Conservation (phyloP, 2,888 invertebrate genomes). For the Apomyelois bistriatella region DNA sequence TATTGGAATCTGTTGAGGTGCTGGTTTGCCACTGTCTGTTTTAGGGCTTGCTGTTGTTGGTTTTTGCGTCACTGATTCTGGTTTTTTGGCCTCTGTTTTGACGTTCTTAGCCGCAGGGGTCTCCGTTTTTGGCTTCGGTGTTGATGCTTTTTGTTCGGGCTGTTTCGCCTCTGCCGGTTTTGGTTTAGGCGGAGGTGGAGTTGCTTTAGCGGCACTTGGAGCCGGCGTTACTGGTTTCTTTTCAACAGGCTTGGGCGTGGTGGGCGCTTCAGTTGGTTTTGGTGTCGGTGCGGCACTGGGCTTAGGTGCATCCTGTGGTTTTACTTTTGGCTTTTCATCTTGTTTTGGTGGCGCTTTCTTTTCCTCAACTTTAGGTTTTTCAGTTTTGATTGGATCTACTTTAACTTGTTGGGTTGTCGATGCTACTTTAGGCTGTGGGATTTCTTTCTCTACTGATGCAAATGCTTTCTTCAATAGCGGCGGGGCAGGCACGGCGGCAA, state of each 20-base stretch:
- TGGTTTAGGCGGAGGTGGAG: conserved; percentile 23
- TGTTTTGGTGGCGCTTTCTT: conserved; percentile 16
- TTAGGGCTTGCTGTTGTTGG: conserved; percentile 22
- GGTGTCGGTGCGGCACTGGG: conserved; percentile 19
- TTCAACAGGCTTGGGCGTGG: conserved; percentile 25
- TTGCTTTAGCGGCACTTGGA: conserved; percentile 22
- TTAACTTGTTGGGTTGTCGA: conserved; percentile 19
- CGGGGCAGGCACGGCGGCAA: conserved; percentile 82
- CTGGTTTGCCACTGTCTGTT: conserved; percentile 26
- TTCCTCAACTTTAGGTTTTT: conserved; percentile 20
- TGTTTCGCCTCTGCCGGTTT: conserved; percentile 23
- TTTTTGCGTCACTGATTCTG: conserved; percentile 26
- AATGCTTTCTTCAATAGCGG: conserved; percentile 68
- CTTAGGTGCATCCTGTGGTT: conserved; percentile 10
- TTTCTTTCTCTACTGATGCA: conserved; percentile 25
- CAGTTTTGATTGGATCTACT: conserved; percentile 15
- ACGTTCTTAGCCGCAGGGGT: not conserved
- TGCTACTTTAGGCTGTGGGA: conserved; percentile 21
- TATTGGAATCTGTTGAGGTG: conserved; percentile 65
- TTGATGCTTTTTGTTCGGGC: conserved; percentile 16
- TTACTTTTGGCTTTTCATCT: conserved; percentile 28
- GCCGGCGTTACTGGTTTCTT: conserved; percentile 15
- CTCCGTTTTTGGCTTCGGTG: conserved; percentile 4
- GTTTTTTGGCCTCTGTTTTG: conserved; percentile 26
- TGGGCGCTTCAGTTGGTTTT: conserved; percentile 17